A percentile compares a stretch with the other conserved stretches of the same genome.
Conservation (phyloP, 1,140 invertebrate species). For the Zaprionus tsacasi region DNA sequence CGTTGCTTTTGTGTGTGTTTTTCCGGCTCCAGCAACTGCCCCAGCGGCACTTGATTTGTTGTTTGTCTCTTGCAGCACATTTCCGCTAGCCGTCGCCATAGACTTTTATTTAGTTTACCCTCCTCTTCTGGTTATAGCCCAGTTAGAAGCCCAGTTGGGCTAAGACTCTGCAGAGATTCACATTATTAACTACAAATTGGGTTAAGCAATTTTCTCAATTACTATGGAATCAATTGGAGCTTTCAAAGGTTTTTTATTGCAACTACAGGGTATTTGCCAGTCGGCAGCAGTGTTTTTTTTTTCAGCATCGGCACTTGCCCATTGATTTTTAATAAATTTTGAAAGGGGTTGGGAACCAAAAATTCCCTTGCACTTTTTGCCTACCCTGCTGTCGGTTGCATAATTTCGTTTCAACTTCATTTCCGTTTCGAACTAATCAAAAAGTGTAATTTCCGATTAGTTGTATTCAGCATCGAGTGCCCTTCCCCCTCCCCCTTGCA, state of each 20-base stretch:
- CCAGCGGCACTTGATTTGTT: conserved; percentile 79
- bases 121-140: no score
- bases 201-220: neutral
- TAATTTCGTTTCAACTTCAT: conserved; percentile 82
- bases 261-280: conserved; percentile 3
- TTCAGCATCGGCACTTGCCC: conserved; percentile 40
- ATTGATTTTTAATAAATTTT: conserved; percentile 81
- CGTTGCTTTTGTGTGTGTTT: conserved; percentile 48
- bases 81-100: conserved; percentile 45
- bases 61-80: conserved; percentile 77
- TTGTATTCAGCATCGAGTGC: conserved; percentile 72
- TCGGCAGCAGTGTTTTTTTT: conserved; percentile 16
- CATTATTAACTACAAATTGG: neutral
- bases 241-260: neutral
- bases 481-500: neutral
- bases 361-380: conserved; percentile 51
- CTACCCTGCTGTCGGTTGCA: conserved; percentile 45
- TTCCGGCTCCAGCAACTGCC: conserved; percentile 50
- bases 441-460: conserved; percentile 83
- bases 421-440: conserved; percentile 83
- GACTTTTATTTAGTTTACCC: conserved; percentile 77
- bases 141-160: neutral
- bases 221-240: neutral
- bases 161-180: neutral
- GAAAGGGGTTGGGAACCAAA: conserved; percentile 43